Percentiles rank a stretch among this genome's conserved stretches.
Conservation (phyloP, 2,888 invertebrate genomes). For the Nomada lathburiana region DNA sequence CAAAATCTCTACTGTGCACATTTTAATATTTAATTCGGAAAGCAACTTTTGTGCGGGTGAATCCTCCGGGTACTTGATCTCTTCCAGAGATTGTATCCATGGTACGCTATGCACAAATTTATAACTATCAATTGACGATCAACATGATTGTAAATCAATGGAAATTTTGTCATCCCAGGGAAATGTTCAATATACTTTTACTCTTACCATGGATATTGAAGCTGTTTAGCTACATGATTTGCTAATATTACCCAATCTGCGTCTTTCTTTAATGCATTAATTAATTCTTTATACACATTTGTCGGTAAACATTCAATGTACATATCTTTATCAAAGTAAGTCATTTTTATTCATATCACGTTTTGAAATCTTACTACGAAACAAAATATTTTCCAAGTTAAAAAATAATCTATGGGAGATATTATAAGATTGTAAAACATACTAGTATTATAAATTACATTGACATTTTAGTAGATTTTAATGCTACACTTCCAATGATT, state of each 20-base stretch:
- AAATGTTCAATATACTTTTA: not conserved
- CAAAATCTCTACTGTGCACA: slow-evolving; percentile 76
- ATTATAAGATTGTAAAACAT: too few relatives aligned
- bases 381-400: not conserved
- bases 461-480: not conserved
- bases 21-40: slow-evolving; percentile 72
- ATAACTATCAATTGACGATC: not conserved
- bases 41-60: slow-evolving; percentile 74
- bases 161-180: not conserved
- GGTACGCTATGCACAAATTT: slow-evolving; percentile 34
- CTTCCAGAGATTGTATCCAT: slow-evolving; percentile 71
- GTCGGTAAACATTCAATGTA: slow-evolving; percentile 71
- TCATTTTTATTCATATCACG: slow-evolving; percentile 61
- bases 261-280: slow-evolving; percentile 70
- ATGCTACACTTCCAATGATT: not conserved
- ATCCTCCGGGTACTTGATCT: slow-evolving; percentile 31
- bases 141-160: not conserved
- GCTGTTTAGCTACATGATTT: slow-evolving; percentile 67
- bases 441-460: not conserved
- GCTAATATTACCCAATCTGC: slow-evolving; percentile 73
- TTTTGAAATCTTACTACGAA: not conserved
- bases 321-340: slow-evolving; percentile 66
- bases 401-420: not conserved
- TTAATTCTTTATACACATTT: slow-evolving; percentile 69
- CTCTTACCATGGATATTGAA: slow-evolving; percentile 70